Evolutionary conservation across 23 tunicate species (phyloP).

Genomic region (Oikopleura albicans): DNA sequence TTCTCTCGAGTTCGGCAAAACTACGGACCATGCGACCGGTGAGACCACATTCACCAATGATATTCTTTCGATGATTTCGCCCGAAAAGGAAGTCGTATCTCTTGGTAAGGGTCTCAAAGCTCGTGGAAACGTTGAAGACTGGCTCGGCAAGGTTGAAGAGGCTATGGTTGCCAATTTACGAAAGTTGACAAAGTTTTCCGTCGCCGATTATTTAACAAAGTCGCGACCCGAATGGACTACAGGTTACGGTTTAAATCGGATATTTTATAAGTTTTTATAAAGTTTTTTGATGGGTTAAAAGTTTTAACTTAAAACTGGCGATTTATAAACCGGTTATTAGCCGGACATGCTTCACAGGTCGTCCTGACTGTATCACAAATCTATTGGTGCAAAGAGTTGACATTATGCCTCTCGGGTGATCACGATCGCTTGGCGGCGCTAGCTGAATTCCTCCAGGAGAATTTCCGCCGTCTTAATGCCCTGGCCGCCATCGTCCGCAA

Average conservation of each 20-base stretch:
- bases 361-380: conserved; percentile 86
- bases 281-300: background rate
- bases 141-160: conserved; percentile 97
- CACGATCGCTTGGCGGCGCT: conserved; percentile 10
- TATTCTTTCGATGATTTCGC: conserved; percentile 93
- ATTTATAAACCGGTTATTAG: no score
- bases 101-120: conserved; percentile 98
- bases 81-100: conserved; percentile 70
- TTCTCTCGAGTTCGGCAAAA: conserved; percentile 64
- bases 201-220: conserved; percentile 43
- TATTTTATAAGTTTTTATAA: no score
- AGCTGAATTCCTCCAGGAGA: background rate
- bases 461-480: background rate
- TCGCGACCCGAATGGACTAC: conserved; percentile 76
- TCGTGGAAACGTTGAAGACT: conserved; percentile 97
- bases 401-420: conserved; percentile 22
- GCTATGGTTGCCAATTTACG: conserved; percentile 85
- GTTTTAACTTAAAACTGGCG: background rate
- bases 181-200: conserved; percentile 60
- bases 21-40: conserved; percentile 36
- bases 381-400: conserved; percentile 90
- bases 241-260: conserved; percentile 43
- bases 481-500: conserved; percentile 84
- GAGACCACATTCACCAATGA: conserved; percentile 67
- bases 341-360: conserved; percentile 26